Evolutionary conservation across 2,797 vertebrate genomes (phyloP).

Genomic region (Setipinna tenuifilis): DNA sequence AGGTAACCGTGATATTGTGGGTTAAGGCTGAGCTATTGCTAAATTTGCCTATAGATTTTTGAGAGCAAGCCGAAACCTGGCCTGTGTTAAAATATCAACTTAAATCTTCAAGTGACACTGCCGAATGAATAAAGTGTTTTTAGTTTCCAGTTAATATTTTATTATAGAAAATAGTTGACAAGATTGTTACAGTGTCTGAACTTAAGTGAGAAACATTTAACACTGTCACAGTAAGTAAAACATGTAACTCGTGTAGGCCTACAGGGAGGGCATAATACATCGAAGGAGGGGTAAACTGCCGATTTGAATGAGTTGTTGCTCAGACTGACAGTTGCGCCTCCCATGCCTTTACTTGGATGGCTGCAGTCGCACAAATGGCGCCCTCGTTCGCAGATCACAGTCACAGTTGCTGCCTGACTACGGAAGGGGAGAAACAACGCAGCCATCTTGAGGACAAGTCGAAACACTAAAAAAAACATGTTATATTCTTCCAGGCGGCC

Average conservation of each 20-base stretch:
- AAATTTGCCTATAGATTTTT: too few species aligned
- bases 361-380: conserved; percentile 36
- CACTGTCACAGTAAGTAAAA: background rate
- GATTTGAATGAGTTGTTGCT: conserved; percentile 1
- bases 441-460: conserved; percentile 64
- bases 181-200: background rate
- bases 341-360: conserved; percentile 6
- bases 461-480: background rate
- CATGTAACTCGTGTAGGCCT: background rate
- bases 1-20: too few species aligned
- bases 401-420: conserved; percentile 40
- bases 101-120: too few species aligned
- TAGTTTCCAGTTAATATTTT: too few species aligned
- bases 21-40: too few species aligned
- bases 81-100: too few species aligned
- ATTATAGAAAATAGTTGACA: background rate
- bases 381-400: conserved; percentile 24
- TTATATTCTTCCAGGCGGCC: background rate
- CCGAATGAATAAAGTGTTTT: too few species aligned
- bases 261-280: background rate
- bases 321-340: conserved; percentile 16
- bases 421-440: conserved; percentile 46
- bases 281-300: background rate
- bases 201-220: background rate
- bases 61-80: too few species aligned